These are phyloP conservation scores for Bos javanicus DNA, from an alignment of 2,113 vertebrate genomes.

Conservation along the genomic window DNA sequence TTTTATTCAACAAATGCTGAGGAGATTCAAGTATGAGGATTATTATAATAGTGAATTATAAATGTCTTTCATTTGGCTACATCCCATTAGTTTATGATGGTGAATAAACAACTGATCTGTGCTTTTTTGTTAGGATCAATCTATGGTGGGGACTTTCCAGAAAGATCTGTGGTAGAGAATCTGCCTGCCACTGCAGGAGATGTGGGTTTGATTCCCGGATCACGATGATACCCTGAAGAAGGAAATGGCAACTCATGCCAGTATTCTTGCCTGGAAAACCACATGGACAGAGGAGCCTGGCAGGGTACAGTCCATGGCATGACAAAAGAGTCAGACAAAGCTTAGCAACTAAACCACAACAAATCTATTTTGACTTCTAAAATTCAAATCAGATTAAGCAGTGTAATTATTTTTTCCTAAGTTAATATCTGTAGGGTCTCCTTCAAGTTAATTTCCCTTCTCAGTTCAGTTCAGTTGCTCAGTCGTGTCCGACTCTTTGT, in stretches of 20 bases:
- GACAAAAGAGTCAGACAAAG: not conserved
- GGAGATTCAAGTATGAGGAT: not conserved
- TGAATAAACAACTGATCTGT: slow-evolving; percentile 1
- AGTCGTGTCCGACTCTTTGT: no score
- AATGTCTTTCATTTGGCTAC: not conserved
- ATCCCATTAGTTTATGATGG: not conserved
- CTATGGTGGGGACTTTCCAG: not conserved
- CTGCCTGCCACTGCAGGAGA: not conserved
- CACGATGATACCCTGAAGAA: not conserved
- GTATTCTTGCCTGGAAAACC: not conserved
- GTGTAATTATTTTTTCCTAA: slow-evolving; percentile 8
- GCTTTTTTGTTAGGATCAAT: slow-evolving; percentile 3
- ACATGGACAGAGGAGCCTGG: not conserved
- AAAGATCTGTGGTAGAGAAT: not conserved
- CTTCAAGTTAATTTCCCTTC: not conserved
- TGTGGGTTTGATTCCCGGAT: not conserved
- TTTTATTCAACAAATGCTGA: not conserved
- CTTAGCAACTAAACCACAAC: not conserved
- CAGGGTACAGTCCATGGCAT: not conserved
- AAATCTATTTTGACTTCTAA: not conserved
- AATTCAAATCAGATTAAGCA: not conserved
- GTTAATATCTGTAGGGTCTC: not conserved
- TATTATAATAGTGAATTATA: slow-evolving; percentile 2
- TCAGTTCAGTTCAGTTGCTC: no score
- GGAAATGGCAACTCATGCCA: not conserved